Evolutionary conservation across 2,797 vertebrate genomes (phyloP).

Genomic region (Balearica regulorum): DNA sequence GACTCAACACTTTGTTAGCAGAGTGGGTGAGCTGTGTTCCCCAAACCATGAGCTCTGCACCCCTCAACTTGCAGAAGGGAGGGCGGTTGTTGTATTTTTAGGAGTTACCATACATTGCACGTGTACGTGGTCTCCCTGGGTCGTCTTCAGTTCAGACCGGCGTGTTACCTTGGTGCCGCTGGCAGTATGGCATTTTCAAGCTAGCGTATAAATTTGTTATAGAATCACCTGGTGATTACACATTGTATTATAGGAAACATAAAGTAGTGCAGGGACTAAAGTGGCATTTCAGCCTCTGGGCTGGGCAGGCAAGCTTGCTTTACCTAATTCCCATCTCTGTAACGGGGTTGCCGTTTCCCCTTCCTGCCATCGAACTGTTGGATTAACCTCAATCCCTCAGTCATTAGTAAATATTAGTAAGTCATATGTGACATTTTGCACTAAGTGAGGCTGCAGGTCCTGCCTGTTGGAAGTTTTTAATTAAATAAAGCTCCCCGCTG

Average conservation of each 20-base stretch:
- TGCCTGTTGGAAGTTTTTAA: slow-evolving; percentile 50
- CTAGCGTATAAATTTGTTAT: neutral
- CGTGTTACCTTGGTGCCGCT: neutral
- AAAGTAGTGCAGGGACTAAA: neutral
- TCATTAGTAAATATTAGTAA: slow-evolving; percentile 13
- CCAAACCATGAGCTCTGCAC: neutral
- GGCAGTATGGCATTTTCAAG: neutral
- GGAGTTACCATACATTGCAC: neutral
- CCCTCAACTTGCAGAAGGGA: neutral
- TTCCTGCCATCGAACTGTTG: neutral
- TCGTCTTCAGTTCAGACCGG: neutral
- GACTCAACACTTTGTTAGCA: accelerated
- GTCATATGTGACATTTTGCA: slow-evolving; percentile 40
- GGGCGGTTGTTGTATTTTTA: neutral
- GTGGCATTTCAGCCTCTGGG: neutral
- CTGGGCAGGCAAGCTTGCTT: neutral
- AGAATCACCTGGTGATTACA: neutral
- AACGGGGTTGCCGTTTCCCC: neutral
- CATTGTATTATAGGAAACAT: neutral
- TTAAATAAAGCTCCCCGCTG: slow-evolving; percentile 13
- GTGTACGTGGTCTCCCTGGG: accelerated
- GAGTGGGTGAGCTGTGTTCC: neutral
- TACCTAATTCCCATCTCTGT: neutral
- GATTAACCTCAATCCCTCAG: neutral
- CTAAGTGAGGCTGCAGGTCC: neutral